Evolutionary conservation across 1,140 invertebrate species (phyloP).

Genomic region (Zaprionus davidi): DNA sequence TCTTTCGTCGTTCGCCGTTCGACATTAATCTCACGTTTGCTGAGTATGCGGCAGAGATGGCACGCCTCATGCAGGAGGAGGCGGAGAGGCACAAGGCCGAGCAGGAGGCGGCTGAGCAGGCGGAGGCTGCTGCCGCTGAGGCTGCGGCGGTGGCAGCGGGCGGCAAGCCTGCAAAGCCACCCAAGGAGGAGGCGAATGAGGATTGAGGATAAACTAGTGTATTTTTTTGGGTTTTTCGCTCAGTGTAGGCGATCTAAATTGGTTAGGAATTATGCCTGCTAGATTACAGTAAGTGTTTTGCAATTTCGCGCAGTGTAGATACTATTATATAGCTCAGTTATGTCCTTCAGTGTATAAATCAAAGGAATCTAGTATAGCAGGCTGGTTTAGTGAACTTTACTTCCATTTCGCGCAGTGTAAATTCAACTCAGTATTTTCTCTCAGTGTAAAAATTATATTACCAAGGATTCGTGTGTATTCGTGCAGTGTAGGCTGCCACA

Average conservation of each 20-base stretch:
- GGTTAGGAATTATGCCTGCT: background rate
- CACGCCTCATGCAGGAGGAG: conserved; percentile 23
- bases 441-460: no score
- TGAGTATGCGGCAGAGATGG: conserved; percentile 56
- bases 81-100: conserved; percentile 19
- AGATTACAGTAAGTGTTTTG: no score
- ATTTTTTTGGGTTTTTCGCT: background rate
- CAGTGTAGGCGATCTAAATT: background rate
- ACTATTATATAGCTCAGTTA: background rate
- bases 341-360: conserved; percentile 4
- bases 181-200: conserved; percentile 6
- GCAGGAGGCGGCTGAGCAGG: conserved; percentile 21
- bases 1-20: conserved; percentile 64
- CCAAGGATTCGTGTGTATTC: background rate
- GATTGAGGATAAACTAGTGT: background rate
- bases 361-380: background rate
- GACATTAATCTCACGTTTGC: conserved; percentile 75
- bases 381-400: background rate
- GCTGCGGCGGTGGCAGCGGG: background rate
- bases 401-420: background rate
- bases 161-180: background rate
- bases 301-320: background rate
- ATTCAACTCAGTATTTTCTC: no score
- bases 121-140: background rate
- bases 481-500: background rate